Evolutionary conservation across 2,888 invertebrate species (phyloP), one percentile per base, ranked within the genome.

Genomic region (Trichacis sp.): DNA sequence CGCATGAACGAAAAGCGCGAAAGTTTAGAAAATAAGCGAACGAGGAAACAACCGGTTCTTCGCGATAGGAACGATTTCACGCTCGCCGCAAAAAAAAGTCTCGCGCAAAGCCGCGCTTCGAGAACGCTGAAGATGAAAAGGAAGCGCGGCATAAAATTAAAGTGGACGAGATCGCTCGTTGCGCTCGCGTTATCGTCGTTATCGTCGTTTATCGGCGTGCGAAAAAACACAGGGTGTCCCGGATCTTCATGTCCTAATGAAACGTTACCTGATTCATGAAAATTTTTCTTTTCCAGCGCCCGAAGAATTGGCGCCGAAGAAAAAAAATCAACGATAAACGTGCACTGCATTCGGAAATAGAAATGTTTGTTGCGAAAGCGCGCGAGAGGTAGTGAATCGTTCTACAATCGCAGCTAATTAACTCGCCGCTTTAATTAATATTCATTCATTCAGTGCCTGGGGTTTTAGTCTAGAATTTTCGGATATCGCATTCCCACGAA

Each of bases 61-160:
- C 6, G 43, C 53, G 64, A 64, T 61, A 61, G 62, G 53, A 51
- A 68, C 50, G 65, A 73, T 74, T 74, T 69, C 74, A 69, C 64
- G 62, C 62, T 53, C 36, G 56, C 52, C 47, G 14, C 11, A 20
- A 20, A 53, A 51, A 38, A 57, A 42, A 6, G 40, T 40, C 29
- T 45, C 4, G 4, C 43, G 43, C 19, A 4, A 19, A 19, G 11
- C 19, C 11, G 19, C 43, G 18, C 19, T 45, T n/a, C 5, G 14
- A 12, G n/a, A 12, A 11, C 36, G 36, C 36, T 12, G 36, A 12
- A 36, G 42, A 45, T 45, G 45, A 45, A 45, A 19, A 19, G 45
- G 45, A 19, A 45, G 45, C 18, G 19, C 45, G 19, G 45, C 11
- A 19, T 45, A 19, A 45, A 45, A 45, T 45, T 45, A 45, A 45